Percentiles rank a stretch among this genome's conserved stretches.
Evolutionary conservation across 2,113 vertebrate species (phyloP).

Genomic region (Sinocyclocheilus anophthalmus): DNA sequence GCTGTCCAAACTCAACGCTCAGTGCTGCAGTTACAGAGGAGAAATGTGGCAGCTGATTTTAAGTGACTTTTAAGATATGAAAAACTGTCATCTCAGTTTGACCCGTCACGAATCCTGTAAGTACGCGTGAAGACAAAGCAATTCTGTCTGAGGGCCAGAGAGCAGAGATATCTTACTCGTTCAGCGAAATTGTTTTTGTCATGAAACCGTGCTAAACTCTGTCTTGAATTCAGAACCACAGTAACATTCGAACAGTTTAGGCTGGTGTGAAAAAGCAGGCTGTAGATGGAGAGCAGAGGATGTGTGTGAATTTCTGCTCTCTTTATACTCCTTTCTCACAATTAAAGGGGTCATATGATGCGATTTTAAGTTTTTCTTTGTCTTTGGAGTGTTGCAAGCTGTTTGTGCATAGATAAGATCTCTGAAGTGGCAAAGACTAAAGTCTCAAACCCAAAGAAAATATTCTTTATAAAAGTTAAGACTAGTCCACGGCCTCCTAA

Average conservation of each 20-base stretch:
- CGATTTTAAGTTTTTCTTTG: too few relatives aligned
- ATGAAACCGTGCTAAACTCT: slow-evolving; percentile 88
- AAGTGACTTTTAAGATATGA: slow-evolving; percentile 40
- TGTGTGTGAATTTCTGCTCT: neutral
- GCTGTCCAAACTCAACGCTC: slow-evolving; percentile 28
- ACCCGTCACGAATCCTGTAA: slow-evolving; percentile 28
- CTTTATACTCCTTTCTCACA: neutral
- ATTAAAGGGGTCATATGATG: neutral
- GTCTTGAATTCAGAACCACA: neutral
- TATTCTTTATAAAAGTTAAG: too few relatives aligned
- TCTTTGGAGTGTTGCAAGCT: too few relatives aligned
- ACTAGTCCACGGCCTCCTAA: too few relatives aligned
- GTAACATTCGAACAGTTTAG: neutral
- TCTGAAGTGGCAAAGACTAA: too few relatives aligned
- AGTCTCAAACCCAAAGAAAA: too few relatives aligned
- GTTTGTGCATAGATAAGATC: too few relatives aligned
- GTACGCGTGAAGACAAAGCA: slow-evolving; percentile 5
- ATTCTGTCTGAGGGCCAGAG: slow-evolving; percentile 76
- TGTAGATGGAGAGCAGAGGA: neutral
- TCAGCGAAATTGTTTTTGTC: slow-evolving; percentile 81
- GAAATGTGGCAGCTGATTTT: slow-evolving; percentile 27
- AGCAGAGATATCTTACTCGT: slow-evolving; percentile 21
- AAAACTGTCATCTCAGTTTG: slow-evolving; percentile 34
- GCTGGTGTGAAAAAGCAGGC: slow-evolving; percentile 7
- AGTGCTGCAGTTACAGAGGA: neutral